Conservation (phyloP, 2,113 vertebrate species). For the Naja naja region DNA sequence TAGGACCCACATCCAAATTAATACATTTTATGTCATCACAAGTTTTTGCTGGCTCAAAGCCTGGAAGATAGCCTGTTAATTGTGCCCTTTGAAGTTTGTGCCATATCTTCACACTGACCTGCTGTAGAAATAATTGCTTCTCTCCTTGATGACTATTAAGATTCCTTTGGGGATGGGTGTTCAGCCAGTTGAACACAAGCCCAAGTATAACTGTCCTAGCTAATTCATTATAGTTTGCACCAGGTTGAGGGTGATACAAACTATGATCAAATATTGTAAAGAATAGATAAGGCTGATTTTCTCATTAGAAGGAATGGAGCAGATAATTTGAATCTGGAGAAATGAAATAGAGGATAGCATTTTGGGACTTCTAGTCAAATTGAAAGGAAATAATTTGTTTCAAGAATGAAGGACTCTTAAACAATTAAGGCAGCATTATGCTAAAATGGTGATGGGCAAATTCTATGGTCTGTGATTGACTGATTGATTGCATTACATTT, state of each 20-base stretch:
- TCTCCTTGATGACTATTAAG: not conserved
- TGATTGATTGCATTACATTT: not conserved
- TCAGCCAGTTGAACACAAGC: not conserved
- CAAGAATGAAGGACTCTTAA: not conserved
- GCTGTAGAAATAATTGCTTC: not conserved
- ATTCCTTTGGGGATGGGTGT: not conserved
- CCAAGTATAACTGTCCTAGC: not conserved
- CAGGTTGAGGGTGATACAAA: not conserved
- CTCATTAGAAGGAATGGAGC: not conserved
- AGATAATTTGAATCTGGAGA: accelerated
- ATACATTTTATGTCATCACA: not conserved
- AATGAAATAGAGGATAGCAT: too few relatives aligned
- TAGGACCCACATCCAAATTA: not conserved
- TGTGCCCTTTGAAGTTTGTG: not conserved
- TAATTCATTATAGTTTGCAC: not conserved
- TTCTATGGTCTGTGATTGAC: not conserved
- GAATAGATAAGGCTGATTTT: not conserved
- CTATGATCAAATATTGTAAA: not conserved
- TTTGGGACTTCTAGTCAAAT: not conserved
- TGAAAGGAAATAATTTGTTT: not conserved
- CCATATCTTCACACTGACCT: not conserved
- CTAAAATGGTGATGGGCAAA: not conserved
- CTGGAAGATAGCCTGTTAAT: not conserved
- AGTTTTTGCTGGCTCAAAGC: not conserved
- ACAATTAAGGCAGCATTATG: not conserved